Percentiles rank a stretch among this genome's conserved stretches.
Conservation (phyloP, 2,113 vertebrate genomes). For the Genyomyrus donnyi region DNA sequence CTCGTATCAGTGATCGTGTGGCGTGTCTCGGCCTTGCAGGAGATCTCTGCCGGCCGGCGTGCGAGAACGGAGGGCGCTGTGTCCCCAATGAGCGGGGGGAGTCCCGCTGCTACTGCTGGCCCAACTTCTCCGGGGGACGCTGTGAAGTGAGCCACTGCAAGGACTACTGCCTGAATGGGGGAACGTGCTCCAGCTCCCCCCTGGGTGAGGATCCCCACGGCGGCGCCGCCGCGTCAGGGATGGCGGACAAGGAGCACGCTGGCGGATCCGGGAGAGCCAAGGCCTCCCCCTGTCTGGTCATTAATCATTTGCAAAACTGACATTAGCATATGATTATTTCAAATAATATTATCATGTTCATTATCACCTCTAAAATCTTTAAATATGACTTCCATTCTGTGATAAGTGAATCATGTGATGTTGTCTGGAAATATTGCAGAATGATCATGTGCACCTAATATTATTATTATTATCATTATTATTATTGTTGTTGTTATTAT, state of each 20-base stretch:
- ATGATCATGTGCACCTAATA: not conserved
- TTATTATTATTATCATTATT: not conserved
- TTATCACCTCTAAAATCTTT: not conserved
- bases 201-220: conserved; percentile 64
- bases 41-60: conserved; percentile 79
- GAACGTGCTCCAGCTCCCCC: conserved; percentile 80
- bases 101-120: conserved; percentile 90
- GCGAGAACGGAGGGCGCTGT: conserved; percentile 92
- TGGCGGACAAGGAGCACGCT: not conserved
- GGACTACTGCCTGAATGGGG: conserved; percentile 92
- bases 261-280: not conserved
- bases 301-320: not conserved
- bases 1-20: not conserved
- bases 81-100: conserved; percentile 89
- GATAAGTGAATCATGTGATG: not conserved
- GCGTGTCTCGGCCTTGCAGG: conserved; percentile 55
- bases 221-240: not conserved
- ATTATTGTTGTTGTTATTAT: no score
- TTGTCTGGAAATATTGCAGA: not conserved
- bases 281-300: not conserved
- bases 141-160: conserved; percentile 92
- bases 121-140: conserved; percentile 87
- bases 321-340: not conserved
- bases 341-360: not conserved
- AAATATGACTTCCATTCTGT: not conserved